Evolutionary conservation across 2,888 invertebrate genomes (phyloP).

Genomic region (Caenorhabditis panamensis): DNA sequence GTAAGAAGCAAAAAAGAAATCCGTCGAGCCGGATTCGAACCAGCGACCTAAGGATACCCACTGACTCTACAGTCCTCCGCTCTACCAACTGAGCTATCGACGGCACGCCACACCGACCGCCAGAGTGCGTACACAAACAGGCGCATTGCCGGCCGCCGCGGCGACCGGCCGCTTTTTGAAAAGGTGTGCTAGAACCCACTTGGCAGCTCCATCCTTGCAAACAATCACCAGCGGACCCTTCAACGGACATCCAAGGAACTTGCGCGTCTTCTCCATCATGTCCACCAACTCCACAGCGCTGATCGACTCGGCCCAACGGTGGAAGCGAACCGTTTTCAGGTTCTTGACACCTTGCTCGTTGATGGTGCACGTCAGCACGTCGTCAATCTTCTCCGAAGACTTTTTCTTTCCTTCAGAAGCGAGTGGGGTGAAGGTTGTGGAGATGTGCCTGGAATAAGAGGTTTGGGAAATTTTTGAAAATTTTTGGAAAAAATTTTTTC

Average conservation of each 20-base stretch:
- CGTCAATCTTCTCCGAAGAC: conserved; percentile 30
- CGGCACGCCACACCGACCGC: conserved; percentile 22
- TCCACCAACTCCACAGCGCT: conserved; percentile 26
- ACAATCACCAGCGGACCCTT: conserved; percentile 50
- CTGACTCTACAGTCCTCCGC: conserved; percentile 71
- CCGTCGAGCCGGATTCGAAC: conserved; percentile 76
- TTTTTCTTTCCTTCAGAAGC: conserved; percentile 8
- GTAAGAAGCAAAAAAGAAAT: conserved; percentile 50
- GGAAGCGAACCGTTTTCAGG: conserved; percentile 29
- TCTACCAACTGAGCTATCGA: conserved; percentile 74
- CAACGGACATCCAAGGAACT: conserved; percentile 33
- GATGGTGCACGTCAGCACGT: conserved; percentile 7
- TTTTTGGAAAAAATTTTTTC: no score
- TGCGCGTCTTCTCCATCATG: conserved; percentile 49
- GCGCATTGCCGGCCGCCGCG: neutral
- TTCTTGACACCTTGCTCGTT: conserved; percentile 18
- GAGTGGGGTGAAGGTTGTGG: neutral
- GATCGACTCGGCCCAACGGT: conserved; percentile 6
- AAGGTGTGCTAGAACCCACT: conserved; percentile 62
- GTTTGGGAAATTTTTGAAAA: no score
- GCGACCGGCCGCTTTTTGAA: conserved; percentile 44
- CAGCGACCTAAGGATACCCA: conserved; percentile 75
- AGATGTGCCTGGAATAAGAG: neutral
- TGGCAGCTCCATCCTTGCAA: conserved; percentile 63
- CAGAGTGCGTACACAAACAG: neutral